Evolutionary conservation across 2,888 invertebrate species (phyloP), one percentile per base, ranked within the genome.

Genomic region (Hydroisotoma schaefferi): DNA sequence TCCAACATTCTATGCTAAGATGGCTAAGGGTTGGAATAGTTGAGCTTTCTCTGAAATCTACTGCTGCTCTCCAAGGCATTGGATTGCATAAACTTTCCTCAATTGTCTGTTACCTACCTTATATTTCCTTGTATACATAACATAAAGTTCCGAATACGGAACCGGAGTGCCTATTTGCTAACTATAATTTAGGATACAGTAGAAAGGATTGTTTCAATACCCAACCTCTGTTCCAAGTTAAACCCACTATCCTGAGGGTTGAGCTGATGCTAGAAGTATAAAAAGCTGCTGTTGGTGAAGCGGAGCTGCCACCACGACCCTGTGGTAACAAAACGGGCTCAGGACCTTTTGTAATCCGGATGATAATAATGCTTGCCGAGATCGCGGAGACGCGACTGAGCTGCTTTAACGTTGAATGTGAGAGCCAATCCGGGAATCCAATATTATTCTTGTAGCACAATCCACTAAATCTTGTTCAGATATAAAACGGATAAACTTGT

Each of bases 401-500:
- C n/a, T n/a, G n/a, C n/a, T n/a, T n/a, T n/a, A n/a, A n/a, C n/a
- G n/a, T n/a, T 46, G 15, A 8, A 46, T 23, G 46, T 46, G 43
- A 18, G 43, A n/a, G n/a, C n/a, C n/a, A n/a, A n/a, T n/a, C n/a
- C n/a, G n/a, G n/a, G 23, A 23, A 46, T 46, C 25, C 23, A 46
- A 10, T 46, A 46, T 23, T 23, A 20, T 25, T 23, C 46, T 23
- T n/a, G 23, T 20, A 23, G 18, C 22, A 46, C 46, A 46, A 23
- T 23, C 25, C 46, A 46, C 23, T 46, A 46, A 46, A 46, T 46
- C 46, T 46, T 46, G 46, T 12, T 25, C 25, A 22, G 22, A 23
- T 22, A 46, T 46, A 46, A 22, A 46, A 23, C 20, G 25, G 20
- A 46, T 25, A 46, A 46, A 46, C 46, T 46, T 46, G 46, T 46